Conservation (phyloP, 2,113 vertebrate species). For the Entomyzon cyanotis region DNA sequence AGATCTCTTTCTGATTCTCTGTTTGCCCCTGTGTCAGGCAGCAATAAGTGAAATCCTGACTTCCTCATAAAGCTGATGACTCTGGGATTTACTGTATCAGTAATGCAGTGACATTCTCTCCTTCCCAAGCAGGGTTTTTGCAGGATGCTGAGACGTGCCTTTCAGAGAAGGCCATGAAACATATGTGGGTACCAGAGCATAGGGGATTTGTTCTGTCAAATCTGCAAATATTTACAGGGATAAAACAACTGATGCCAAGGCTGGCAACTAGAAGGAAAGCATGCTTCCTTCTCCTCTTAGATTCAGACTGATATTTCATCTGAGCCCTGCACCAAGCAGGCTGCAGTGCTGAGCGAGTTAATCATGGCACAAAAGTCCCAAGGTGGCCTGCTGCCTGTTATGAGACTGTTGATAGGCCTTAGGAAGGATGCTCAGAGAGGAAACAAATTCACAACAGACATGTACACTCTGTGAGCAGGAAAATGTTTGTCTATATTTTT, state of each 20-base stretch:
- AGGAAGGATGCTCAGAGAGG: background rate
- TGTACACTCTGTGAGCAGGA: background rate
- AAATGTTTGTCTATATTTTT: background rate
- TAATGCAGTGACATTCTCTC: background rate
- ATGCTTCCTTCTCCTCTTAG: background rate
- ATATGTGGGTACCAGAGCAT: background rate
- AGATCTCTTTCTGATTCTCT: background rate
- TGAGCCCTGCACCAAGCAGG: background rate
- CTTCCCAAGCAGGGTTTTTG: background rate
- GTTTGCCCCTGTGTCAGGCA: background rate
- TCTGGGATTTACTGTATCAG: background rate
- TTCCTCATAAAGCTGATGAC: background rate
- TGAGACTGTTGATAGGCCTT: background rate
- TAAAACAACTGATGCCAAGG: background rate
- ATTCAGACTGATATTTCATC: background rate
- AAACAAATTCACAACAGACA: background rate
- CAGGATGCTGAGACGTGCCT: background rate
- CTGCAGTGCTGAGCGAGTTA: background rate
- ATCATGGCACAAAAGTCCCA: fast-evolving
- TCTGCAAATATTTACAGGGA: background rate
- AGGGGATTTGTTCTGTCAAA: background rate
- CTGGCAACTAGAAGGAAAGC: background rate
- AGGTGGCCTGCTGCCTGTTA: background rate
- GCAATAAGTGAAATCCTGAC: background rate
- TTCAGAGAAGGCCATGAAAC: background rate